phyloP scores from a whole-genome alignment of 2,888 invertebrate genomes.

The Caenorhabditis macrosperma region DNA sequence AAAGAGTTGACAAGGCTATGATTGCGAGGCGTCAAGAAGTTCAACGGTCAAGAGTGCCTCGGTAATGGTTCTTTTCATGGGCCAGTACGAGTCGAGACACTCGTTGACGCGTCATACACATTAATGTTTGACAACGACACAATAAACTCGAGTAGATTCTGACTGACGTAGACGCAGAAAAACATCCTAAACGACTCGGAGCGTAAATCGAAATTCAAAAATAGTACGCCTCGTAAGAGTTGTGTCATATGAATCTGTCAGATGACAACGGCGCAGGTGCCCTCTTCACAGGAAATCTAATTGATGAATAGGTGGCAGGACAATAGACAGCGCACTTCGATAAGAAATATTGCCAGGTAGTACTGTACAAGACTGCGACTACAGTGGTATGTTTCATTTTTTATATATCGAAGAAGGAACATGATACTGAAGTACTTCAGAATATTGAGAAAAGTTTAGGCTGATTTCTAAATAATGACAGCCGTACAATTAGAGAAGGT shows the following conservation, averaged over 20 bases:
- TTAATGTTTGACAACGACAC: constrained; percentile 40
- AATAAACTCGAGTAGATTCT: constrained; percentile 15
- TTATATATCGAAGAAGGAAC: no score
- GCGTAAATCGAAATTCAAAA: background rate
- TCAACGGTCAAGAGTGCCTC: constrained; percentile 14
- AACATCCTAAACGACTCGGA: background rate
- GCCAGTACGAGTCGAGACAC: constrained; percentile 20
- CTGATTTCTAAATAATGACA: no score
- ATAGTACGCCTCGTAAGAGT: constrained; percentile 1
- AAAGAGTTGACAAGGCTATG: no score
- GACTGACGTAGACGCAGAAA: background rate
- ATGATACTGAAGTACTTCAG: no score
- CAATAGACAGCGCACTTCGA: background rate
- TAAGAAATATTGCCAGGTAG: background rate
- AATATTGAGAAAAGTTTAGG: no score
- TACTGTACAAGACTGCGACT: background rate
- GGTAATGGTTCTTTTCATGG: constrained; percentile 19
- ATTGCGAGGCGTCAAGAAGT: no score
- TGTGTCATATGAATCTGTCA: background rate
- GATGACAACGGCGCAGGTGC: background rate
- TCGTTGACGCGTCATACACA: constrained; percentile 26
- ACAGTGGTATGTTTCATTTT: no score
- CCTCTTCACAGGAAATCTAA: background rate
- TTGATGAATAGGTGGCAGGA: background rate
- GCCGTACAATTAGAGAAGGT: no score